phyloP scores from a whole-genome alignment of 1,140 invertebrate species.

The Leptinotarsa lineolata region DNA sequence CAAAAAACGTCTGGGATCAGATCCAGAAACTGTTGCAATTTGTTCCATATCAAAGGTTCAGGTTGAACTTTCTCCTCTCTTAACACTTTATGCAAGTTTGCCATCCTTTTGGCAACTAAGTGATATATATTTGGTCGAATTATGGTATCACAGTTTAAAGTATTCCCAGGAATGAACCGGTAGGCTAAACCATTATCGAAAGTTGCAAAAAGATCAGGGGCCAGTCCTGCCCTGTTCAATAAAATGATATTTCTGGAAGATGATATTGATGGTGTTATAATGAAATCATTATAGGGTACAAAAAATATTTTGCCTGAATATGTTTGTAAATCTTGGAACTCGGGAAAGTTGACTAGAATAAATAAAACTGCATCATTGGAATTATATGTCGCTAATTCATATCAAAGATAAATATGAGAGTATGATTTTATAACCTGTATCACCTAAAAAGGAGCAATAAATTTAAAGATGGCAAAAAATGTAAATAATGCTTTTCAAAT shows the following conservation, averaged over 20 bases:
- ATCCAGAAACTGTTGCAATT: conserved; percentile 73
- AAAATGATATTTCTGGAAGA: conserved; percentile 68
- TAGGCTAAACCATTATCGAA: conserved; percentile 96
- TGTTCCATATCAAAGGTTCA: conserved; percentile 73
- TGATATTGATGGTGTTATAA: neutral
- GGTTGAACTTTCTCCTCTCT: conserved; percentile 51
- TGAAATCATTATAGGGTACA: neutral
- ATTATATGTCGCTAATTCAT: no score
- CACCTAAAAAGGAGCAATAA: no score
- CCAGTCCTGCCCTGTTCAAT: conserved; percentile 75
- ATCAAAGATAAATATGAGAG: neutral
- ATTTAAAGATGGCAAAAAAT: no score
- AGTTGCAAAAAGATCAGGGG: conserved; percentile 84
- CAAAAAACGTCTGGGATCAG: conserved; percentile 71
- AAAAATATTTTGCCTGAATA: neutral
- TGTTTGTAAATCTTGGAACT: neutral
- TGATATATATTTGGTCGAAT: conserved; percentile 71
- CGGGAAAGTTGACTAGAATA: no score
- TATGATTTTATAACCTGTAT: neutral
- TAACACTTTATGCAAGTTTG: conserved; percentile 75
- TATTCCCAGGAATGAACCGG: conserved; percentile 85
- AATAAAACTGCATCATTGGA: no score
- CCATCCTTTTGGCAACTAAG: conserved; percentile 79
- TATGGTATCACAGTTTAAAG: conserved; percentile 73
- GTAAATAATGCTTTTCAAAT: no score